Percentiles rank a stretch among this genome's conserved stretches.
Conservation (phyloP, 2,888 invertebrate species). For the Seira ritae region DNA sequence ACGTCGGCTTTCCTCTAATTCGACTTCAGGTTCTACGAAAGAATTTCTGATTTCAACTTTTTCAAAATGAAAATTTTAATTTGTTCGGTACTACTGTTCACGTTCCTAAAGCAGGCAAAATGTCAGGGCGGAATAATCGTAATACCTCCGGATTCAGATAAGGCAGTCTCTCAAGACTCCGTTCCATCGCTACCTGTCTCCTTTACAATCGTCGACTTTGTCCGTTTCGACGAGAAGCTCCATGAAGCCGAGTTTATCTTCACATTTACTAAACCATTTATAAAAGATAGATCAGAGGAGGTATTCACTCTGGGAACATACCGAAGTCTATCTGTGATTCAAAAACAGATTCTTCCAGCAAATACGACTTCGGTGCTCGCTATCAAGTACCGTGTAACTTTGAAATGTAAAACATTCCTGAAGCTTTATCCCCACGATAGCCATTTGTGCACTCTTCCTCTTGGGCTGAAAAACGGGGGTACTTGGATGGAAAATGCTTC, state of each 20-base stretch:
- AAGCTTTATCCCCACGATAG: conserved; percentile 3
- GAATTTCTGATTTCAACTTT: too few relatives aligned
- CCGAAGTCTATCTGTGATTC: neutral
- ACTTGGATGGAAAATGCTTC: neutral
- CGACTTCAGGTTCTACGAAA: neutral
- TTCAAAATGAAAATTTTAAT: neutral
- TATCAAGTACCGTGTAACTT: neutral
- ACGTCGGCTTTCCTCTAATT: neutral
- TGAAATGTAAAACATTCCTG: neutral
- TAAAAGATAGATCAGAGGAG: neutral
- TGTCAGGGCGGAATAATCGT: neutral
- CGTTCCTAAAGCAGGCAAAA: neutral
- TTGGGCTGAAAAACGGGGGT: neutral
- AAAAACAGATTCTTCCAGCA: neutral
- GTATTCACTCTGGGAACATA: neutral
- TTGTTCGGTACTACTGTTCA: neutral
- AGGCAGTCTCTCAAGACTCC: too few relatives aligned
- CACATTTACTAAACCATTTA: too few relatives aligned
- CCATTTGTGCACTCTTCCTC: neutral
- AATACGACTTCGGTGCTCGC: too few relatives aligned
- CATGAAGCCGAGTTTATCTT: neutral
- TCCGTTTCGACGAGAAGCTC: neutral
- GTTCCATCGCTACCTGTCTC: neutral
- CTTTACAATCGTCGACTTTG: neutral
- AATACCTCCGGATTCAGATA: too few relatives aligned